These are phyloP conservation scores for Poeciliopsis gracilis DNA, from an alignment of 2,797 vertebrate species.

Conservation along the genomic window DNA sequence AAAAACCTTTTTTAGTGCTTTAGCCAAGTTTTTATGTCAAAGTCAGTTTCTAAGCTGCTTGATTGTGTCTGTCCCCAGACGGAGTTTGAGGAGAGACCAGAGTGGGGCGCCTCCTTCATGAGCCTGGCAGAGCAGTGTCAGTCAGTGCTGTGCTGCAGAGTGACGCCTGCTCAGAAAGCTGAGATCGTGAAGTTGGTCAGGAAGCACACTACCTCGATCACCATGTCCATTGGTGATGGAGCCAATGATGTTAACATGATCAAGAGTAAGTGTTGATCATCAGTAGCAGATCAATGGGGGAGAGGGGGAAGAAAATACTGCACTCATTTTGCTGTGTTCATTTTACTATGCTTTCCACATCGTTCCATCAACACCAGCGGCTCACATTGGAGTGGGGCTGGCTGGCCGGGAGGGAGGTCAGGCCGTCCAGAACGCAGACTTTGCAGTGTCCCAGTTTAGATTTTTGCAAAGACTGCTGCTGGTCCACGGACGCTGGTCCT, in stretches of 20 bases:
- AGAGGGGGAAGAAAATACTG: not conserved
- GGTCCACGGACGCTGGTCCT: conserved; percentile 93
- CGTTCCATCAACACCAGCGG: conserved; percentile 73
- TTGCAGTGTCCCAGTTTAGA: conserved; percentile 87
- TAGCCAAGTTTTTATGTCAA: not conserved
- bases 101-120: conserved; percentile 82
- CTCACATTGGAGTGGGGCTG: conserved; percentile 91
- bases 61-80: conserved; percentile 54
- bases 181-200: conserved; percentile 86
- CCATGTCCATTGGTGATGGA: conserved; percentile 91
- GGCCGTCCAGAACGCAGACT: conserved; percentile 92
- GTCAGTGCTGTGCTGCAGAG: conserved; percentile 92
- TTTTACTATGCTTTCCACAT: conserved; percentile 1
- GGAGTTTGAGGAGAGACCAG: conserved; percentile 74
- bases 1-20: not conserved
- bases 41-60: conserved; percentile 13
- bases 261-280: conserved; percentile 85
- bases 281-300: not conserved
- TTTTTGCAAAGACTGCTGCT: conserved; percentile 90
- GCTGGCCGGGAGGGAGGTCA: conserved; percentile 90
- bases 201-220: conserved; percentile 84
- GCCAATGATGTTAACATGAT: conserved; percentile 99
- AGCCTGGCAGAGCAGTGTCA: conserved; percentile 86
- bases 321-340: not conserved
- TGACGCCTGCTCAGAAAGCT: conserved; percentile 94